These are phyloP conservation scores for Allolobophora icterica DNA, from an alignment of 2,888 invertebrate species.

Conservation along the genomic window DNA sequence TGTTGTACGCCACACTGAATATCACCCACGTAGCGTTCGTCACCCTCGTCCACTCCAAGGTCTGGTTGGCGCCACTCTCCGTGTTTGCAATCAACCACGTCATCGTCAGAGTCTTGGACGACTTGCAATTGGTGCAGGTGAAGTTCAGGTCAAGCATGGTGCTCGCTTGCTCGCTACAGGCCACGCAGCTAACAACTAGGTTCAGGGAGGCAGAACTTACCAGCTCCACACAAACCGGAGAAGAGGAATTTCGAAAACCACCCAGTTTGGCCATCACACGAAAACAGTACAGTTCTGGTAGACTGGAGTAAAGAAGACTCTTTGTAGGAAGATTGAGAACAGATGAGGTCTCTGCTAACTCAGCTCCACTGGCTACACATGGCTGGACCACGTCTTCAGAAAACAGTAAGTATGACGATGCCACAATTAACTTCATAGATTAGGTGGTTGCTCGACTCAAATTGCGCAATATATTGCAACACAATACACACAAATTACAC, in stretches of 20 bases:
- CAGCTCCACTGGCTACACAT: constrained; percentile 3
- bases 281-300: not conserved
- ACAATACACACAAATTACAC: not conserved
- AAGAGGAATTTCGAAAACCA: constrained; percentile 17
- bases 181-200: not conserved
- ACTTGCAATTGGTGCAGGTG: not conserved
- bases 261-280: not conserved
- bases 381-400: not conserved
- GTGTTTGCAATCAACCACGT: not conserved
- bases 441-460: not conserved
- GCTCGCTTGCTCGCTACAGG: not conserved
- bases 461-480: not conserved
- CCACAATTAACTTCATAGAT: not conserved
- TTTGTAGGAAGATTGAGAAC: not conserved
- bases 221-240: not conserved
- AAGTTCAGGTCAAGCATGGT: not conserved
- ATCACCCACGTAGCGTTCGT: not conserved
- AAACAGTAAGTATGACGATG: not conserved
- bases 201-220: not conserved
- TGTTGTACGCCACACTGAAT: not conserved
- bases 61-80: not conserved
- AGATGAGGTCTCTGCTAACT: not conserved
- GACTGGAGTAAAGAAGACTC: not conserved
- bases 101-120: not conserved
- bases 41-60: not conserved